phyloP scores from a whole-genome alignment of 2,888 invertebrate genomes.

The Nezara viridula region DNA sequence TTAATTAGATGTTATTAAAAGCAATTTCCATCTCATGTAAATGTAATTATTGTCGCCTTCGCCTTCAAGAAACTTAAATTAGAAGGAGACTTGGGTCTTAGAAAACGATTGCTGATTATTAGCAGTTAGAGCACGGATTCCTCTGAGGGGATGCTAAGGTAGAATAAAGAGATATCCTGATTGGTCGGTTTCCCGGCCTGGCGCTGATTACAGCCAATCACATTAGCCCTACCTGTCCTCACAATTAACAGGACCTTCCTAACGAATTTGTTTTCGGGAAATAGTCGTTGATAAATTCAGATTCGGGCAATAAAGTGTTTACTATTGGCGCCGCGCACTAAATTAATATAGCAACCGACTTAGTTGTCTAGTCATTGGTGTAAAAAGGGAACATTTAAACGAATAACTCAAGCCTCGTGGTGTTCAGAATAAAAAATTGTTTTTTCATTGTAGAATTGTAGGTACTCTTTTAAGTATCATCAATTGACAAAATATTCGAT shows the following conservation, averaged over 20 bases:
- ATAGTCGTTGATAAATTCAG: background rate
- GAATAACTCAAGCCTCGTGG: no score
- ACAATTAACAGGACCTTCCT: slow-evolving; percentile 23
- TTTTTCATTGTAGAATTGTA: no score
- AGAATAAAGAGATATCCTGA: slow-evolving; percentile 13
- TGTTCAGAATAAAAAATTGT: no score
- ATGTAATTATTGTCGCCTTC: background rate
- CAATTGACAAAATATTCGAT: no score
- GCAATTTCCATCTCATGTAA: background rate
- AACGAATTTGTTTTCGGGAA: slow-evolving; percentile 34
- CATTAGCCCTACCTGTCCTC: slow-evolving; percentile 11
- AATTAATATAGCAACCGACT: background rate
- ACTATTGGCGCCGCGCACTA: background rate
- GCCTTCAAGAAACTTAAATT: background rate
- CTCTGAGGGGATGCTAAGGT: background rate
- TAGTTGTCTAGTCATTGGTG: background rate
- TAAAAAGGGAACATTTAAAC: background rate
- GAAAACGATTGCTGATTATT: background rate
- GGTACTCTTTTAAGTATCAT: no score
- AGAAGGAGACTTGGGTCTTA: background rate
- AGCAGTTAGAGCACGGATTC: background rate
- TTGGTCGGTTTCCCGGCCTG: slow-evolving; percentile 33
- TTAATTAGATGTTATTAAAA: no score
- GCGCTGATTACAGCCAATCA: slow-evolving; percentile 41
- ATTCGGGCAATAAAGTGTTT: background rate